phyloP scores from a whole-genome alignment of 2,888 invertebrate genomes.

The Pristionchus mayeri region DNA sequence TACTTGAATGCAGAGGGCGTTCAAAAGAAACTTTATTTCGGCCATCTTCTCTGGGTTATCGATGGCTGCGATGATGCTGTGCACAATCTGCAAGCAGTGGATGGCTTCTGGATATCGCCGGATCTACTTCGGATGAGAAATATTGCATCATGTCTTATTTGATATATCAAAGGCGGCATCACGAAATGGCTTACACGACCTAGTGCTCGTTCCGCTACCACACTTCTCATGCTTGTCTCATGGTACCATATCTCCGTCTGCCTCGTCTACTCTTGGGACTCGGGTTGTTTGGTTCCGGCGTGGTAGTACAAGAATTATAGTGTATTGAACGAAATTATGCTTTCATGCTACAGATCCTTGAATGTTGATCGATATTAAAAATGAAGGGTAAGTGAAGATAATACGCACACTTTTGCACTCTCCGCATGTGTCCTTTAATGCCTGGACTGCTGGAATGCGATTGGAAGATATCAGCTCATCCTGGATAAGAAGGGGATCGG shows the following conservation, averaged over 20 bases:
- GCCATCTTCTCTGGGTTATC: slow-evolving; percentile 69
- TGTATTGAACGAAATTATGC: no score
- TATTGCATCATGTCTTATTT: no score
- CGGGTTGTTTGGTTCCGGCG: background rate
- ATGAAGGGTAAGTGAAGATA: no score
- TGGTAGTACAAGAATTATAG: no score
- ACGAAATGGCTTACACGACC: no score
- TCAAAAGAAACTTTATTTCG: slow-evolving; percentile 65
- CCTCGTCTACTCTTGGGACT: background rate
- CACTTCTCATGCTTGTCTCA: no score
- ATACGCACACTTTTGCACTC: slow-evolving; percentile 47
- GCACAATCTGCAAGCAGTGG: slow-evolving; percentile 56
- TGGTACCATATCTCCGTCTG: no score
- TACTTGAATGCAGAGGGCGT: slow-evolving; percentile 42
- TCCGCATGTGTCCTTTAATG: slow-evolving; percentile 21
- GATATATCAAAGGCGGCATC: no score
- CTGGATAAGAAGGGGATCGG: background rate
- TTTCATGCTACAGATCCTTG: no score
- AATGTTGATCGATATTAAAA: no score
- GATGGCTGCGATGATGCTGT: slow-evolving; percentile 66
- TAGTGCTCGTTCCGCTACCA: no score
- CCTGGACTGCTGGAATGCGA: background rate
- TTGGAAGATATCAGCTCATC: slow-evolving; percentile 34
- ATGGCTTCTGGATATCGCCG: background rate
- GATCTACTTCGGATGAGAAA: no score